phyloP scores from a whole-genome alignment of 2,888 invertebrate genomes.

The Rhagonycha lutea region DNA sequence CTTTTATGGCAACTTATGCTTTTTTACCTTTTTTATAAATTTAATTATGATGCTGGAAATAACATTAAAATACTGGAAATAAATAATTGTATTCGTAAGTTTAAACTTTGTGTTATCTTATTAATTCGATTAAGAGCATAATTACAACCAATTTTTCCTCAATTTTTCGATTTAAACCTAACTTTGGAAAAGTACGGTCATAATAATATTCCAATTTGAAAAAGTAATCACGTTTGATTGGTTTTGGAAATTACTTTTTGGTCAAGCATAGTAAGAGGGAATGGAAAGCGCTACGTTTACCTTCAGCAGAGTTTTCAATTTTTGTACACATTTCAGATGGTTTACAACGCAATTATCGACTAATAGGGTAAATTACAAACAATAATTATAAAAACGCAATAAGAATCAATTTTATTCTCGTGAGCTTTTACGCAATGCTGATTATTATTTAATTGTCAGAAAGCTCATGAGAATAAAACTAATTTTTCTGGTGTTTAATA shows the following conservation, averaged over 20 bases:
- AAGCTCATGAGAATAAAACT: no score
- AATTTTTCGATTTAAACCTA: neutral
- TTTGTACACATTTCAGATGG: neutral
- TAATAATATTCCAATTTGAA: constrained; percentile 20
- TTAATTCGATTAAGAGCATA: neutral
- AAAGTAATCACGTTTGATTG: constrained; percentile 24
- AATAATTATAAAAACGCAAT: no score
- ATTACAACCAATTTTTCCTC: neutral
- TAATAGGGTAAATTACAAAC: neutral
- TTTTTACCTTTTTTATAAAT: neutral
- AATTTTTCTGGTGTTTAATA: no score
- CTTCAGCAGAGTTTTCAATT: constrained; percentile 10
- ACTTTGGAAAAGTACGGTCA: neutral
- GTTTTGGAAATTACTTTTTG: constrained; percentile 18
- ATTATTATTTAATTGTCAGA: no score
- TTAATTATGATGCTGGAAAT: neutral
- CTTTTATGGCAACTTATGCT: neutral
- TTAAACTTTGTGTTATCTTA: neutral
- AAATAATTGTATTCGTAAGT: neutral
- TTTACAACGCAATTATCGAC: neutral
- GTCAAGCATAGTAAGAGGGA: constrained; percentile 12
- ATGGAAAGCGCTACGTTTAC: constrained; percentile 13
- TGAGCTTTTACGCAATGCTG: no score
- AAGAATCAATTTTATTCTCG: no score
- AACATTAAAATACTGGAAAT: neutral